Base-by-base conservation (phyloP, 2,113 vertebrate species). In the Panurus biarmicus region DNA sequence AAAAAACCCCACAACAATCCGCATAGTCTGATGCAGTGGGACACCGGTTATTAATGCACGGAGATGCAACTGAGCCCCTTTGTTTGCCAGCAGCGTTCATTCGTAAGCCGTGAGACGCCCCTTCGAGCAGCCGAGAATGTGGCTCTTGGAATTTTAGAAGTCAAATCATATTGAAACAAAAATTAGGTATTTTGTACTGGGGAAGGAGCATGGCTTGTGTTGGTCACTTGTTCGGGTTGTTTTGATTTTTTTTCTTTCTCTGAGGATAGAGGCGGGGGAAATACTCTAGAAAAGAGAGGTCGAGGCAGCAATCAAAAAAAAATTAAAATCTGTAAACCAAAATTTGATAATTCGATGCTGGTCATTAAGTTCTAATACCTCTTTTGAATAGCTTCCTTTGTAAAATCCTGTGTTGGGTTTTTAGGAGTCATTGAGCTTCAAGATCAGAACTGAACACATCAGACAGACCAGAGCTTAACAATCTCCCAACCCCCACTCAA, bases 61-160 rank as follows among this genome's bases (percentile, higher is more conserved):
- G 93, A 90, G 91, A 95, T 93, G 85, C 96, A 91, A 91, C 87
- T 89, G 94, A 88, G 89, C 91, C 94, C 94, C 95, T 97, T 97
- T 97, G 96, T 97, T 97, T 93, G 84, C 91, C 92, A 66, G 93
- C 90, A 95, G 90, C 44, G 38, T 81, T 96, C 86, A 19, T 72
- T 91, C 5, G 35, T 45, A 18, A 79, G 75, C 90, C 0, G 7
- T 48, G 77, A 89, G 93, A 71, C 81, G 67, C 74, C 93, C 88
- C 86, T 95, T 77, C 1, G 33, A 91, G 80, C 80, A 45, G 76
- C 54, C 8, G 17, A 20, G 54, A 85, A 29, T 13, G 70, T 79
- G 91, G 86, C 88, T 92, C 56, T 3, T 83, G 95, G 94, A 95
- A 95, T 96, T 96, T 92, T 22, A 4, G 7, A 57, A 65, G 71